Conservation (phyloP, 1,140 invertebrate species). For the Drosophila tropicalis region DNA sequence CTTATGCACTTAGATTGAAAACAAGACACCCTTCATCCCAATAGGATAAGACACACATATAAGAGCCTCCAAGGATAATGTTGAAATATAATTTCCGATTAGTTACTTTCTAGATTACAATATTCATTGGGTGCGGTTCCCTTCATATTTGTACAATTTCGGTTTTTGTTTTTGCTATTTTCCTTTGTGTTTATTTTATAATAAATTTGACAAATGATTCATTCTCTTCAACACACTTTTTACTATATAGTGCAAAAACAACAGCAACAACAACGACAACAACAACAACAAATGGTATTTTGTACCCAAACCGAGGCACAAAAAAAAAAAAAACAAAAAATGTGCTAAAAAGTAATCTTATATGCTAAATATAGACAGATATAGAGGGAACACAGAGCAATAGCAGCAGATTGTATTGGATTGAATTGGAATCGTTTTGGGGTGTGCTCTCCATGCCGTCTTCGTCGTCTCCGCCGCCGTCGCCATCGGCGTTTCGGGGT, state of each 20-base stretch:
- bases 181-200: constrained; percentile 16
- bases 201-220: constrained; percentile 23
- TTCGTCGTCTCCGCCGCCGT: no score
- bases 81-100: no score
- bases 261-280: no score
- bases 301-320: constrained; percentile 16
- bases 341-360: constrained; percentile 19
- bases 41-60: no score
- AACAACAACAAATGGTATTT: neutral
- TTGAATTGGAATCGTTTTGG: neutral
- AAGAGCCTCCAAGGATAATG: no score
- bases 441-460: neutral
- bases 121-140: neutral
- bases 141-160: neutral
- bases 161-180: constrained; percentile 2
- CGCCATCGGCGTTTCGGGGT: neutral
- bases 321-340: neutral
- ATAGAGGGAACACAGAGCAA: neutral
- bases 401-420: neutral
- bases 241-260: constrained; percentile 2
- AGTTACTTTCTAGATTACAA: no score
- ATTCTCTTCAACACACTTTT: constrained; percentile 8
- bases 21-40: no score
- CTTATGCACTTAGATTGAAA: neutral
- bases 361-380: constrained; percentile 21